Base-by-base conservation (phyloP, 2,888 invertebrate genomes). In the Oligia strigilis region DNA sequence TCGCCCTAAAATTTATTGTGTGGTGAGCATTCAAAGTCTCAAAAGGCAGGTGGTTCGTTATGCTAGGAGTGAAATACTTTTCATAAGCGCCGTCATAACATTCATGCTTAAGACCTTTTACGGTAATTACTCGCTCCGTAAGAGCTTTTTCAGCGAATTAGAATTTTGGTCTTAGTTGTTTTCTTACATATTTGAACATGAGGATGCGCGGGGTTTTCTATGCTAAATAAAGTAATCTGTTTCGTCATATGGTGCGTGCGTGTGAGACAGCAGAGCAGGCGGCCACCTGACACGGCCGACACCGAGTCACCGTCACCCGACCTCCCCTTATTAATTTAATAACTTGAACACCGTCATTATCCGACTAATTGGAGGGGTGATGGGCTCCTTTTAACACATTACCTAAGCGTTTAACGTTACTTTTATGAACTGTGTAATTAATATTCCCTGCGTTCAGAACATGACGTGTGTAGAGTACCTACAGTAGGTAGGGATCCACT, bases 21-120 rank as follows among this genome's bases (percentile, higher is more conserved):
- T 93, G 96, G 96, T 94, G 87, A 93, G 92, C 94, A 95, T 96
- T 95, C 93, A 95, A 89, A 87, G 80, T 89, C 87, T 91, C 90
- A 91, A 92, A 95, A 94, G 93, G 93, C 92, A 91, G 93, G 92
- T 91, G 92, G 91, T 91, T 93, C 92, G 92, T 93, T 92, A 88
- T 93, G 92, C 92, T 91, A 92, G 91, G 91, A 93, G 92, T 89
- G 93, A 94, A 96, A 95, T 95, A 95, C 96, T 95, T 96, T 96
- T 96, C 94, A 97, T 96, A 97, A 97, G 93, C 95, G 93, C 96
- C 95, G 95, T 97, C 96, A 97, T 97, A 97, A 97, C 94, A 96
- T 96, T 96, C 94, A 93, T 95, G 96, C 93, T 95, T 94, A 96
- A 96, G 96, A 96, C 97, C 97, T 96, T 96, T 97, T 95, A 96